Conservation (phyloP, 2,113 vertebrate species). For the Bubalus kerabau region DNA sequence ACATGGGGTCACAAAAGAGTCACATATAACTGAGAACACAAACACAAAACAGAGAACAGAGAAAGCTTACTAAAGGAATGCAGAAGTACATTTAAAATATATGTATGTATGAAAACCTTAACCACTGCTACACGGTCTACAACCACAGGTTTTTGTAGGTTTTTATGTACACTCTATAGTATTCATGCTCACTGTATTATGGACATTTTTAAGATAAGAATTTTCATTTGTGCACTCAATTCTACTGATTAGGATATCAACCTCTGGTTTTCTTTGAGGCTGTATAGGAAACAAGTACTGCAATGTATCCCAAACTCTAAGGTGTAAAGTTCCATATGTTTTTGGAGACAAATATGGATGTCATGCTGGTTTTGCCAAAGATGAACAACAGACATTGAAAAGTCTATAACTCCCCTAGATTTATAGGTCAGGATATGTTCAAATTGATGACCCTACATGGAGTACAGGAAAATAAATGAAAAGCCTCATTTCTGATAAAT, state of each 20-base stretch:
- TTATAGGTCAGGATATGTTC: neutral
- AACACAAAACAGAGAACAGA: neutral
- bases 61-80: neutral
- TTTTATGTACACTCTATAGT: neutral
- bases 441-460: neutral
- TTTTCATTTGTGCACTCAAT: neutral
- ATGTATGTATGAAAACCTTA: neutral
- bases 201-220: neutral
- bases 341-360: neutral
- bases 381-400: neutral
- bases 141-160: neutral
- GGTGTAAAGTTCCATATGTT: neutral
- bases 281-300: neutral
- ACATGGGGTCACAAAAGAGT: neutral
- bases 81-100: neutral
- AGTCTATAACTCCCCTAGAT: neutral
- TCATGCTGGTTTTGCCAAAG: neutral
- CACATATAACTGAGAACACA: neutral
- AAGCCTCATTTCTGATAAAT: neutral
- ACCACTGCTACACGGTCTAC: neutral
- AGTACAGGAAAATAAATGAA: neutral
- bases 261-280: neutral
- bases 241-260: neutral
- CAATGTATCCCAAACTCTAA: neutral
- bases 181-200: neutral